Evolutionary conservation across 30 jellyfish, hydroid and myxozoan species (phyloP), one percentile per base, ranked within the genome.

Genomic region (Aurelia sp.): DNA sequence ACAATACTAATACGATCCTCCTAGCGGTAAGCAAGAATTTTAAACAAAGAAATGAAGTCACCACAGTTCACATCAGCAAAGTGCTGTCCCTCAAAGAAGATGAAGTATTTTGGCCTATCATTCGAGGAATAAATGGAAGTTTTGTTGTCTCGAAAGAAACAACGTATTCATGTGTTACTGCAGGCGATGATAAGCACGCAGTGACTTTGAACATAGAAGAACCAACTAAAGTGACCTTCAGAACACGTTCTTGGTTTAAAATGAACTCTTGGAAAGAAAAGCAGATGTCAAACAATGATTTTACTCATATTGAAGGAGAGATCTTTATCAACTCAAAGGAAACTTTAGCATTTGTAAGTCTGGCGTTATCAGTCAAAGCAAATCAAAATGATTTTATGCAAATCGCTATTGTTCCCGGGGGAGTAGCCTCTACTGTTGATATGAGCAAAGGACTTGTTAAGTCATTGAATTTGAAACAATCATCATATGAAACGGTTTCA

Each of bases 341-440:
- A 44, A 71, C 63, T 64, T 76, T 72, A 24, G 87, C 84, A 63
- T 64, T 84, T 44, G 72, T 63, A 4, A 72, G 93, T 50, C 50
- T 84, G 74, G 62, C 93, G 0, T 58, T 84, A 21, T 24, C 93
- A 5, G 63, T 84, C 13, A 31, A 20, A 48, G 17, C 87, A 6
- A 22, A 15, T 5, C 41, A 35, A 50, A 22, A 16, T 72, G 63
- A 22, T 9, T 15, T 30, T 13, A 51, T 84, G 16, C 41, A 51
- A 33, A 77, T 63, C 73, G 93, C 93, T 33, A 44, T 72, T 35
- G 67, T 72, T 40, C 78, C 79, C 16, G 93, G 93, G 11, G 87
- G 93, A 9, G 87, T 71, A 16, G 84, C 84, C 4, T 59, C 53
- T 4, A 71, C 62, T 12, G 60, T 67, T 18, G 51, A 62, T 9